A percentile compares a stretch with the other conserved stretches of the same genome.
Evolutionary conservation across 2,797 vertebrate genomes (phyloP).

Genomic region (Eulemur albifrons): DNA sequence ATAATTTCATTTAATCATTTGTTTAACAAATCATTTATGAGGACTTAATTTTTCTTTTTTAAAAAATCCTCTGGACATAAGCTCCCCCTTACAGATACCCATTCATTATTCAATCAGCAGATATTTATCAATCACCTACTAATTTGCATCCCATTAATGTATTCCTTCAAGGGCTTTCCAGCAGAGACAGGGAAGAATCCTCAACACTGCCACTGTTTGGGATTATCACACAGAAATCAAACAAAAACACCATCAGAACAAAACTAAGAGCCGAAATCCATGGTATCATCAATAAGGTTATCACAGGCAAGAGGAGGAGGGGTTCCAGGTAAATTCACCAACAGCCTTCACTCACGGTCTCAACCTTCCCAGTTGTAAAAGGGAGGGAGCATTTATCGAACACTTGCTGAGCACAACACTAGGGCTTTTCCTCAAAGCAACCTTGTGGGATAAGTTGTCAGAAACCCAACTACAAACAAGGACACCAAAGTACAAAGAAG

Average conservation of each 20-base stretch:
- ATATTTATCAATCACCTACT: neutral
- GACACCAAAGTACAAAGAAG: neutral
- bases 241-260: neutral
- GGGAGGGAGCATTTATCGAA: too few species aligned
- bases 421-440: neutral
- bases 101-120: neutral
- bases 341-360: neutral
- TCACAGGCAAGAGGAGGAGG: neutral
- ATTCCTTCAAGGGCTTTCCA: neutral
- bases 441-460: neutral
- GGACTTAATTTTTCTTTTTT: neutral
- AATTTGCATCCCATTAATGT: neutral
- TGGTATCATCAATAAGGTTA: rapidly evolving
- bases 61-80: neutral
- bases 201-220: neutral
- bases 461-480: neutral
- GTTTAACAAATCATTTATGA: neutral
- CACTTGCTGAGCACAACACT: neutral
- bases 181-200: neutral
- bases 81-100: neutral
- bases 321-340: neutral
- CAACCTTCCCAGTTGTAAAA: neutral
- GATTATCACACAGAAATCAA: neutral
- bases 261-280: neutral
- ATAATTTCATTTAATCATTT: neutral